These are phyloP conservation scores for Paguma larvata DNA, from an alignment of 2,797 vertebrate species.

Conservation along the genomic window DNA sequence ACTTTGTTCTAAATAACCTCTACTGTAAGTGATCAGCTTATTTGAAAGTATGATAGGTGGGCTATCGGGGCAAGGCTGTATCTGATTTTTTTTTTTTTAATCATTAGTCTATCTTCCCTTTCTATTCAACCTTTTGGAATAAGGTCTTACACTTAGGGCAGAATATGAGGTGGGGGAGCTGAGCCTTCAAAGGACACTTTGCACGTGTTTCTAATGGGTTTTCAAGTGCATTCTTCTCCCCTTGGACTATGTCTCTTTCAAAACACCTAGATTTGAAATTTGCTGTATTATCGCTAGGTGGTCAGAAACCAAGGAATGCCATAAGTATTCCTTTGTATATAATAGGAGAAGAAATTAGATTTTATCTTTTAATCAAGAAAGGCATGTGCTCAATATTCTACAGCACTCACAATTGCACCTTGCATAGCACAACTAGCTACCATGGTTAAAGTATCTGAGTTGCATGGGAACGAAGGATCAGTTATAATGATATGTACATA, in stretches of 20 bases:
- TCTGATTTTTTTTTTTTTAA: constrained; percentile 87
- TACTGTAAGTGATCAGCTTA: constrained; percentile 86
- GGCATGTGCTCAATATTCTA: not conserved
- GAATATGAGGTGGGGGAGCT: constrained; percentile 72
- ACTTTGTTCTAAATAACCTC: constrained; percentile 88
- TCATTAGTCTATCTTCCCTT: constrained; percentile 84
- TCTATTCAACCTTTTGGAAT: constrained; percentile 88
- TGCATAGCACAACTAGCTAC: not conserved
- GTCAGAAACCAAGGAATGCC: constrained; percentile 54
- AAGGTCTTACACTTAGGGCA: constrained; percentile 82
- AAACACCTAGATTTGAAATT: constrained; percentile 63
- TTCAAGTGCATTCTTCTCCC: constrained; percentile 75
- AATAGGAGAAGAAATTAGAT: constrained; percentile 49
- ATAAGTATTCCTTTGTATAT: constrained; percentile 11
- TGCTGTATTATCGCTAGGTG: constrained; percentile 33
- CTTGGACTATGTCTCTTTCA: constrained; percentile 56
- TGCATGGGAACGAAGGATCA: not conserved
- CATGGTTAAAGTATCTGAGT: too few species aligned
- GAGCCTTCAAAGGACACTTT: constrained; percentile 78
- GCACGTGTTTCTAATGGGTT: constrained; percentile 66
- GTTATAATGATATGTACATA: not conserved
- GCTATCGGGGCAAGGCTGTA: constrained; percentile 83
- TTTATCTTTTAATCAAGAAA: constrained; percentile 48
- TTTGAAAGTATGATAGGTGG: constrained; percentile 90
- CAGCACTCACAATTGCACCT: not conserved